Base-by-base conservation (phyloP, 2,888 invertebrate species). In the Tipula unca region DNA sequence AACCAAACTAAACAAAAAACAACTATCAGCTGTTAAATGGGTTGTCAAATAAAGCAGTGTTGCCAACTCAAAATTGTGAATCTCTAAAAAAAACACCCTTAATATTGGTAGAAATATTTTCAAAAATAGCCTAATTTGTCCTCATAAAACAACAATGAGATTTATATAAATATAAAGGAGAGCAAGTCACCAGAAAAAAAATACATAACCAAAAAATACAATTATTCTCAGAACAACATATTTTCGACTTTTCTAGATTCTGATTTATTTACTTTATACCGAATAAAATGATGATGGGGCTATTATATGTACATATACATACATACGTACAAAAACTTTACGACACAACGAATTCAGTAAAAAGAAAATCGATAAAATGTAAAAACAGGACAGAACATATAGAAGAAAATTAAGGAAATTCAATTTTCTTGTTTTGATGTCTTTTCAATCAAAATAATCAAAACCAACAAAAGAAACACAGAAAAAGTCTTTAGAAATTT, bases 391-490 rank as follows among this genome's bases (percentile, higher is more conserved):
- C 8, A 54, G 17, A n/a, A 54, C 48, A 54, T 17, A 69, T 69
- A 69, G 25, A 69, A 25, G 69, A 69, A 69, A 69, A 69, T 69
- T 69, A 69, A 69, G 69, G 69, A 69, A 69, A 69, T 69, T 69
- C 69, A 69, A 69, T 69, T 69, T 69, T 69, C 69, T 69, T 69
- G 25, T 69, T 69, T 69, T 69, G 69, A 69, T 69, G 69, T 25
- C 69, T 69, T 69, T 69, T 69, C 69, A 69, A 69, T 69, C 69
- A 69, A 69, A 69, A 69, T 69, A 69, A 69, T 69, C 8, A 69
- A 69, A 69, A 69, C n/a, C n/a, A n/a, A n/a, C n/a, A n/a, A n/a
- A n/a, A n/a, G n/a, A n/a, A 69, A 25, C 25, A 25, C 69, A 69
- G 25, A 69, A 5, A 25, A 25, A 25, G 8, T 69, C 10, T 25